Evolutionary conservation across 2,888 invertebrate species (phyloP), one percentile per base, ranked within the genome.

Genomic region (Neoascia interrupta): DNA sequence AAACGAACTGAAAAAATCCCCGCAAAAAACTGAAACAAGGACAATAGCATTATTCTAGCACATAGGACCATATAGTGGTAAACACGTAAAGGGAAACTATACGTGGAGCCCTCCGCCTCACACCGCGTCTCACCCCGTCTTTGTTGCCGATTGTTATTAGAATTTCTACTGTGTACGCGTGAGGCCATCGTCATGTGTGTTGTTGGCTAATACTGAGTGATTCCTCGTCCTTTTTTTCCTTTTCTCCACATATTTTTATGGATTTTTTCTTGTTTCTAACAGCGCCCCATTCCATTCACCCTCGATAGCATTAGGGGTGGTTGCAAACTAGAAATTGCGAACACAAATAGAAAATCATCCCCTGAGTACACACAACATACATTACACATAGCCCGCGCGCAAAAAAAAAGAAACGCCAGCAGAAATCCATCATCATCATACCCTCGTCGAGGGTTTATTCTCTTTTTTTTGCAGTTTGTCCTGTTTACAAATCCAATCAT

Each of bases 401-500:
- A 60, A 53, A 56, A 31, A 47, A 60, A 68, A 66, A 66, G 53
- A 41, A 51, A 16, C 26, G 28, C 10, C 31, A 18, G 15, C 18
- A 47, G 64, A 66, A 73, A 73, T 72, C 61, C 79, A 68, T 72
- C 79, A 79, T n/a, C n/a, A n/a, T 56, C 66, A 26, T 53, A 53
- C 41, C 72, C 60, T 66, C 47, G 43, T 13, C 54, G 11, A 21
- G 36, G 26, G 54, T 47, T 36, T 64, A 36, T 18, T 51, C n/a
- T 54, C 23, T 61, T 60, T 23, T 51, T 60, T 61, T 51, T 64
- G 41, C 49, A 54, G 54, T 47, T 79, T 61, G 61, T 61, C 61
- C 72, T 79, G 72, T 79, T 79, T 79, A 79, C 79, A 79, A 79
- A 79, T 79, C 79, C 79, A 79, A 79, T 79, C 79, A 79, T 56